Conservation (phyloP, 1,140 invertebrate genomes). For the Zaprionus africanus region DNA sequence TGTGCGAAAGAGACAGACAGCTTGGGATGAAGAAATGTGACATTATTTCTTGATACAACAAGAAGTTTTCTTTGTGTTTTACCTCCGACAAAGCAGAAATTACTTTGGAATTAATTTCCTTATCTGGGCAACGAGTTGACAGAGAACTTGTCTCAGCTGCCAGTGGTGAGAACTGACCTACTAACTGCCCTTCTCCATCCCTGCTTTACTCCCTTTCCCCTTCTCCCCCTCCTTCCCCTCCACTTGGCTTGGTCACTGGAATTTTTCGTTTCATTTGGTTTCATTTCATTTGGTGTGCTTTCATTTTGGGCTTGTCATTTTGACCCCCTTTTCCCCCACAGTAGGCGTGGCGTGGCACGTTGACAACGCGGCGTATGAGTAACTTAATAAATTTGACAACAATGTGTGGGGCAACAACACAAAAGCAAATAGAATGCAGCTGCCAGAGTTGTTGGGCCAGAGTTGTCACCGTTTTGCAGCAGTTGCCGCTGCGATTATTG, state of each 20-base stretch:
- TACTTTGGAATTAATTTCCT: constrained; percentile 8
- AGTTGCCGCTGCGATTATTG: constrained; percentile 37
- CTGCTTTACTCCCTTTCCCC: neutral
- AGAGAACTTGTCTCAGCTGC: neutral
- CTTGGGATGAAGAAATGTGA: neutral
- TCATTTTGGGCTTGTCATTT: constrained; percentile 54
- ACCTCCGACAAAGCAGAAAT: neutral
- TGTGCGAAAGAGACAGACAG: neutral
- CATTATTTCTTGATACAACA: constrained; percentile 6
- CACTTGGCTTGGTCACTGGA: constrained; percentile 9
- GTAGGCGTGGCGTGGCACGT: constrained; percentile 7
- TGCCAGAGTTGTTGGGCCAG: constrained; percentile 27
- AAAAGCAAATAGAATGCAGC: constrained; percentile 70
- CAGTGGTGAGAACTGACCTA: neutral
- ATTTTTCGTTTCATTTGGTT: constrained; percentile 31
- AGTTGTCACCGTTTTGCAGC: constrained; percentile 61
- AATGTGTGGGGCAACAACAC: constrained; percentile 46
- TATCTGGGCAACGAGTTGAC: constrained; percentile 4
- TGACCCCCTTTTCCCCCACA: constrained; percentile 20
- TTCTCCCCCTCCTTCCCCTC: neutral
- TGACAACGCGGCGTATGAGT: constrained; percentile 68
- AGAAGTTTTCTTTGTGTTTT: constrained; percentile 1
- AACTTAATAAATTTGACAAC: constrained; percentile 83
- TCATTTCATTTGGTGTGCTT: constrained; percentile 30
- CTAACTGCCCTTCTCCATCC: too few species aligned